Base-by-base conservation (phyloP, 2,797 vertebrate genomes). In the Oophaga sylvatica region DNA sequence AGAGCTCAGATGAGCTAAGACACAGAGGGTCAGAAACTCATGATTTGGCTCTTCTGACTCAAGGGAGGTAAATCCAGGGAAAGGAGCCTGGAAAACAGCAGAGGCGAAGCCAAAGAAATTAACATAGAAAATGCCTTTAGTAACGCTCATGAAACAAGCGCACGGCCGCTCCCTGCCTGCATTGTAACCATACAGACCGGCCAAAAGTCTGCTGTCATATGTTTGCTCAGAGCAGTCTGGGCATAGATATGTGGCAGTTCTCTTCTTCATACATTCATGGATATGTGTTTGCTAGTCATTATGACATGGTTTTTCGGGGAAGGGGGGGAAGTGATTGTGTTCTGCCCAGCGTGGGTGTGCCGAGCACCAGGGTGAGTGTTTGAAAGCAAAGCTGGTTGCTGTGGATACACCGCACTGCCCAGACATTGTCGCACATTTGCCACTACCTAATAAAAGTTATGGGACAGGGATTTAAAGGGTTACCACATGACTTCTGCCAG, bases 401-500 rank as follows among this genome's bases (percentile, higher is more conserved):
- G 60, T 45, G 79, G 79, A 41, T 63, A 80, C 81, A 20, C 12
- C 1, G 79, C 8, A 5, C 59, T 45, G 16, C 22, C 22, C 48
- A 81, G n/a, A 82, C 41, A 9, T 26, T 20, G 57, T 31, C 29
- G 12, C 20, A 65, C 48, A 68, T 41, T 9, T 7, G 16, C 48
- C 7, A 29, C 29, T 31, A 41, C 62, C 26, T 10, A 56, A 48
- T 65, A 22, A 31, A 13, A 63, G 60, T 35, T 85, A 67, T n/a
- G 29, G 71, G 60, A 68, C 29, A 56, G 56, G 35, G 35, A 26
- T 1, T 63, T 56, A 83, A 86, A 35, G 78, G 80, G 68, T 89
- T 87, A 89, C 86, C 86, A 41, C 73, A 86, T 80, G 87, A 87
- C 67, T 31, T 63, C 48, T 89, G 53, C 90, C 83, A 85, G 3